These are phyloP conservation scores for Equus quagga DNA, from an alignment of 2,113 vertebrate species.

Conservation along the genomic window DNA sequence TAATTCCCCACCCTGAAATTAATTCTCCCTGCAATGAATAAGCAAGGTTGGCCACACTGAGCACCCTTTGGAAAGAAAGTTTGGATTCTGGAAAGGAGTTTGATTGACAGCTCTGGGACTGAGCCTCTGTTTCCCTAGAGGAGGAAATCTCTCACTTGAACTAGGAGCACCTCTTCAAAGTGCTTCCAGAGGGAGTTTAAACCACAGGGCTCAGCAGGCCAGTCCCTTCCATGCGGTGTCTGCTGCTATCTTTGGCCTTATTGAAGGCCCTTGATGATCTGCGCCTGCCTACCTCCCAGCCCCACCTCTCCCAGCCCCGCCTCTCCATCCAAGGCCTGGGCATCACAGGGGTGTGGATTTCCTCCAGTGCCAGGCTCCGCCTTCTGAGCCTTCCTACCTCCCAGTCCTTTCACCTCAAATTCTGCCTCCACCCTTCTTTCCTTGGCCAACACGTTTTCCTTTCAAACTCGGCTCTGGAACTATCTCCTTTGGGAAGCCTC, in stretches of 20 bases:
- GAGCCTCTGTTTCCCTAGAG: neutral
- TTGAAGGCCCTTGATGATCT: neutral
- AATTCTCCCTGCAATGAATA: conserved; percentile 71
- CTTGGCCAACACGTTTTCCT: neutral
- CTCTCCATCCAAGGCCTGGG: neutral
- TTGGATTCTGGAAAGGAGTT: neutral
- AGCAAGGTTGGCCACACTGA: conserved; percentile 64
- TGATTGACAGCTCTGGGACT: conserved; percentile 25
- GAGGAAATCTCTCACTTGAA: neutral
- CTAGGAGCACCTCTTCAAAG: neutral
- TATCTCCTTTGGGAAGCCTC: neutral
- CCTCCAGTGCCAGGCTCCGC: neutral
- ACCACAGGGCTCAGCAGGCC: neutral
- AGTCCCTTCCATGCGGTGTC: neutral
- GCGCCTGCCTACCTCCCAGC: neutral
- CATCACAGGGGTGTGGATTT: neutral
- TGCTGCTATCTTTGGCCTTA: neutral
- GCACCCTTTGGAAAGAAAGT: neutral
- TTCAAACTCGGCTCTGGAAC: neutral
- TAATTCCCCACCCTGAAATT: conserved; percentile 74
- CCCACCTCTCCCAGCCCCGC: neutral
- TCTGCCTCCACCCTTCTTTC: neutral
- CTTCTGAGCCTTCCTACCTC: neutral
- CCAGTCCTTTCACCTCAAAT: neutral
- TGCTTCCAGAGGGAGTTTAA: neutral